phyloP scores from a whole-genome alignment of 2,113 vertebrate genomes.

The Rhea americana region DNA sequence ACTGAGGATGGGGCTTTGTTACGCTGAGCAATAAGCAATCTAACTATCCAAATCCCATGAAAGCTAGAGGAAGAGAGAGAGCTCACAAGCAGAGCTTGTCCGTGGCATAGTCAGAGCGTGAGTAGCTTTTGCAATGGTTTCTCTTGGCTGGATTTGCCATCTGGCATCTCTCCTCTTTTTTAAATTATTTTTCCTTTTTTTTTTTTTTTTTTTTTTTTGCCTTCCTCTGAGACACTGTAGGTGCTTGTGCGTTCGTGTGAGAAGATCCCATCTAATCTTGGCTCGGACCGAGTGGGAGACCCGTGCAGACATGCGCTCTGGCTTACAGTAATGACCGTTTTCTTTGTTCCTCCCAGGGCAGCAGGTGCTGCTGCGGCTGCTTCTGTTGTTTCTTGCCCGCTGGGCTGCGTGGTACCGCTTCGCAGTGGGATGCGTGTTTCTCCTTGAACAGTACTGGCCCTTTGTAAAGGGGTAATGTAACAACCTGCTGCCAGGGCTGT shows the following conservation, averaged over 20 bases:
- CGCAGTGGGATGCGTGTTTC: accelerated
- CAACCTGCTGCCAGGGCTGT: neutral
- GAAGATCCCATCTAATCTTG: neutral
- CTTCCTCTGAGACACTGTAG: neutral
- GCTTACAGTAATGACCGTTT: neutral
- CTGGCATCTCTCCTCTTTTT: neutral
- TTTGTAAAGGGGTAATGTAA: neutral
- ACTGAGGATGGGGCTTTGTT: neutral
- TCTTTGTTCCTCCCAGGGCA: neutral
- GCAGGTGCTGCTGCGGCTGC: neutral
- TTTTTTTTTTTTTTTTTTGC: neutral
- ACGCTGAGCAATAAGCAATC: neutral
- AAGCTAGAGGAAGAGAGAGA: neutral
- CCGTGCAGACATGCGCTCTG: neutral
- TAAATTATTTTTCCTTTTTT: neutral
- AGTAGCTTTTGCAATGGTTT: neutral
- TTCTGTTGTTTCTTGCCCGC: neutral
- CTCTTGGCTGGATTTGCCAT: neutral
- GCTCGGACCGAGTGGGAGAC: neutral
- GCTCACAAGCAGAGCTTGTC: neutral
- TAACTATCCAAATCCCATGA: accelerated
- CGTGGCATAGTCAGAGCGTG: neutral
- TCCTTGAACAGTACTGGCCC: neutral
- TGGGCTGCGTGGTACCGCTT: neutral
- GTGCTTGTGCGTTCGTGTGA: neutral